Evolutionary conservation across 2,888 invertebrate species (phyloP), one percentile per base, ranked within the genome.

Genomic region (Diarsia mendica): DNA sequence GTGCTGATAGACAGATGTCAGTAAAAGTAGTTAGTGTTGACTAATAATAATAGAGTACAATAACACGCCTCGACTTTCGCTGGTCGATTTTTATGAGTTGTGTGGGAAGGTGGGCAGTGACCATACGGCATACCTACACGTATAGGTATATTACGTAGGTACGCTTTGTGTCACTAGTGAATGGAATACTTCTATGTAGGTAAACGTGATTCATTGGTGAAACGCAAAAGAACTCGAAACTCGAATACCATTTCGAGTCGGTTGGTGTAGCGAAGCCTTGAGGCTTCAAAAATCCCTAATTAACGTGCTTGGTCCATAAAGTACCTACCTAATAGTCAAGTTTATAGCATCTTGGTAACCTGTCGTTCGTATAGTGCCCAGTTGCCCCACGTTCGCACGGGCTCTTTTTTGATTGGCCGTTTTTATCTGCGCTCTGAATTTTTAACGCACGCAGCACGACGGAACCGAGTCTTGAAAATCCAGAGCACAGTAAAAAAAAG

Each of bases 51-150:
- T 20, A 44, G 11, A 44, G 5, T 18, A 70, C 49, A 63, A 28
- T 53, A 44, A 44, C 63, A 64, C 44, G 15, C 80, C 39, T 49
- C 49, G 23, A 80, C 74, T 80, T 77, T 64, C 63, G 15, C 55
- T 63, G 74, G 53, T 72, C 73, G 63, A 72, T 80, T 80, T 79
- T 79, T 79, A 72, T 63, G 28, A 79, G 28, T 63, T 44, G 48
- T 63, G 80, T 77, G 72, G 80, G 63, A 72, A 48, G 80, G 39
- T 28, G 46, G 39, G 39, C 39, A 33, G 44, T 44, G 20, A 28
- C 6, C 49, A 28, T 23, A 71, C 0, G 2, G 23, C 51, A 71
- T 51, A 51, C 20, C 15, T 51, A 72, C 20, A 39, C n/a, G 48
- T 49, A 20, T 39, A 39, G 18, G 48, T 49, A 20, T 39, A 70